Evolutionary conservation across 1,140 invertebrate genomes (phyloP).

Genomic region (Dendrolimus punctatus): DNA sequence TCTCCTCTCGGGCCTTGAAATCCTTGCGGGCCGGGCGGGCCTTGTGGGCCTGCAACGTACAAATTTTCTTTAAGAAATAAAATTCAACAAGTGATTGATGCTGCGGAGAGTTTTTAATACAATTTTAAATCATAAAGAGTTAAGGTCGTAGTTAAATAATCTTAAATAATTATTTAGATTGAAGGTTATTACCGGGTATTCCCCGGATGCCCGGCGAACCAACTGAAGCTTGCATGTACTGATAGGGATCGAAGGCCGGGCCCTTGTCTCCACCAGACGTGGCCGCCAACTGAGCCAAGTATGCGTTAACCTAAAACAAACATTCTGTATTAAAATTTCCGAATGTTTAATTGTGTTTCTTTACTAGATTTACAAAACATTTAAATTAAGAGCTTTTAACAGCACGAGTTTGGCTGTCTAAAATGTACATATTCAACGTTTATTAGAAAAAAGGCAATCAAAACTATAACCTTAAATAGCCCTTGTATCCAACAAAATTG

Average conservation of each 20-base stretch:
- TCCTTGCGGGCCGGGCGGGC: conserved; percentile 81
- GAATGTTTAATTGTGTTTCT: too few relatives aligned
- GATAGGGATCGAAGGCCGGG: conserved; percentile 77
- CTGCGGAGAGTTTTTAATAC: too few relatives aligned
- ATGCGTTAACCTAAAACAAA: conserved; percentile 44
- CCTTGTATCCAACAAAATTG: neutral
- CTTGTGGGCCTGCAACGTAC: conserved; percentile 65
- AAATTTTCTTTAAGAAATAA: neutral
- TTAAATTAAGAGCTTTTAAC: too few relatives aligned
- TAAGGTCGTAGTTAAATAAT: too few relatives aligned
- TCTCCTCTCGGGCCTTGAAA: conserved; percentile 83
- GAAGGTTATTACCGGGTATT: conserved; percentile 70
- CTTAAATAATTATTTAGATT: too few relatives aligned
- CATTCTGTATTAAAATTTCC: too few relatives aligned
- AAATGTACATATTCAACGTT: too few relatives aligned
- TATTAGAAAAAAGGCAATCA: neutral
- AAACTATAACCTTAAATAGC: neutral
- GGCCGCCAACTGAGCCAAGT: conserved; percentile 59
- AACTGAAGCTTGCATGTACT: conserved; percentile 84
- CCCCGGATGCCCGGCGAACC: conserved; percentile 83
- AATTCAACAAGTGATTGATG: too few relatives aligned
- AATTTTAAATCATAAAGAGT: too few relatives aligned
- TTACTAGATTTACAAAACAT: too few relatives aligned
- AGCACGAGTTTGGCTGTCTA: too few relatives aligned
- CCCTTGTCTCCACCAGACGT: conserved; percentile 83